Base-by-base conservation (phyloP, 2,113 vertebrate genomes). In the Acanthochromis polyacanthus region DNA sequence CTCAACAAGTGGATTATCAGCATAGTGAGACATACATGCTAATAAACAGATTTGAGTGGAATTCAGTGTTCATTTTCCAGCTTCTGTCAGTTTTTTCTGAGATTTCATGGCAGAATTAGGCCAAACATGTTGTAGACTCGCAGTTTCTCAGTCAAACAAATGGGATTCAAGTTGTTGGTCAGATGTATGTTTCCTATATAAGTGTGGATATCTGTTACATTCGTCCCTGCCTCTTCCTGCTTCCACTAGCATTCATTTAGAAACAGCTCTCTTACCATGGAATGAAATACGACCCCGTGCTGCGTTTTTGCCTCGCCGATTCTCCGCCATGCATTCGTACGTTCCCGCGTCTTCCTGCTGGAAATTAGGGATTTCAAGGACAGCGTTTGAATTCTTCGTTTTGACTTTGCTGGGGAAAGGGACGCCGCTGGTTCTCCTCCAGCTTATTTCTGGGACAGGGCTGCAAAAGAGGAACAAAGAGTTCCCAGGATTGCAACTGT, bases 301-400 rank as follows among this genome's bases (percentile, higher is more conserved):
- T 2, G 96, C 82, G 75, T 99, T 99, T 88, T 95, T 97, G 3
- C 98, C 98, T 17, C 97, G 92, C 7, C 96, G 96, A 75, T 99
- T 99, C 89, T 98, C 97, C 0, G 97, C 97, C 16, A 96, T 89
- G 0, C 98, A 99, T 83, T 99, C 98, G 1, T 99, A 99, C 0
- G 94, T 94, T 15, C 97, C 97, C 0, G 97, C 91, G 2, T 99
- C 97, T 82, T 98, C 97, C 85, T 98, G 98, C 51, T 99, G 97
- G 78, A 98, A 97, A 91, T 94, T 94, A 0, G 97, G 95, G 28
- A 99, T 96, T 93, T 99, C 97, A 66, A 99, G 96, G 84, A 99
- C 91, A 11, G 94, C 97, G 11, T 93, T 96, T 71, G 95, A 96
- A 85, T 97, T 98, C 84, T 92, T 96, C 90, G 96, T 83, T 69